These are phyloP conservation scores for Nemurella pictetii DNA, from an alignment of 2,888 invertebrate genomes.

Conservation along the genomic window DNA sequence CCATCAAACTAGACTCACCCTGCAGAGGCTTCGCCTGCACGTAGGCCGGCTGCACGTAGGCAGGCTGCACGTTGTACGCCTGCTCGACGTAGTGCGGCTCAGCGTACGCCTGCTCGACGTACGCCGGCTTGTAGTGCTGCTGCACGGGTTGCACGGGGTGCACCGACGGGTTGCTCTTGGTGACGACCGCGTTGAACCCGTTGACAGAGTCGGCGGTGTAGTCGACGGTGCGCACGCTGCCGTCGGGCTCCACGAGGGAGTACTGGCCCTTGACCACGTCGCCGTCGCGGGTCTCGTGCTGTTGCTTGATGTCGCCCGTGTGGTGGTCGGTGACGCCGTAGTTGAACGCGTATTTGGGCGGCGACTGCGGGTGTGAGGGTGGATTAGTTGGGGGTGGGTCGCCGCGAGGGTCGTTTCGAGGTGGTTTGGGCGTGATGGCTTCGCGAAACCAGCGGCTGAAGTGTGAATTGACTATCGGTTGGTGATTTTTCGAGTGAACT, in stretches of 20 bases:
- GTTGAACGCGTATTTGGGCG: constrained; percentile 37
- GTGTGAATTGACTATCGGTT: too few species aligned
- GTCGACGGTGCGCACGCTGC: constrained; percentile 59
- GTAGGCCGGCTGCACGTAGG: background rate
- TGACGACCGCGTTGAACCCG: constrained; percentile 62
- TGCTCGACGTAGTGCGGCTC: background rate
- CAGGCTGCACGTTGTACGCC: background rate
- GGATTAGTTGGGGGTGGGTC: too few species aligned
- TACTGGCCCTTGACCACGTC: constrained; percentile 63
- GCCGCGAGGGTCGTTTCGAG: too few species aligned
- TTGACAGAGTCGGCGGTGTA: constrained; percentile 63
- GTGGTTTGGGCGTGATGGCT: too few species aligned
- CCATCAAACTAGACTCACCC: too few species aligned
- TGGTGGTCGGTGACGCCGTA: constrained; percentile 41
- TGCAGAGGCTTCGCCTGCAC: too few species aligned
- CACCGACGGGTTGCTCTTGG: constrained; percentile 57
- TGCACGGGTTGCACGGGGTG: constrained; percentile 48
- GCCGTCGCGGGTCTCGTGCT: constrained; percentile 66
- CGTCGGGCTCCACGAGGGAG: constrained; percentile 59
- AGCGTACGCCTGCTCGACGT: too few species aligned
- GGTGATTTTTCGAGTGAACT: too few species aligned
- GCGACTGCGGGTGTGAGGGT: constrained; percentile 33
- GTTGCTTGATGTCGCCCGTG: constrained; percentile 64
- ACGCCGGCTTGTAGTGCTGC: background rate
- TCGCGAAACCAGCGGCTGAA: too few species aligned